Conservation (phyloP, 2,888 invertebrate species). For the Archips crataeganus region DNA sequence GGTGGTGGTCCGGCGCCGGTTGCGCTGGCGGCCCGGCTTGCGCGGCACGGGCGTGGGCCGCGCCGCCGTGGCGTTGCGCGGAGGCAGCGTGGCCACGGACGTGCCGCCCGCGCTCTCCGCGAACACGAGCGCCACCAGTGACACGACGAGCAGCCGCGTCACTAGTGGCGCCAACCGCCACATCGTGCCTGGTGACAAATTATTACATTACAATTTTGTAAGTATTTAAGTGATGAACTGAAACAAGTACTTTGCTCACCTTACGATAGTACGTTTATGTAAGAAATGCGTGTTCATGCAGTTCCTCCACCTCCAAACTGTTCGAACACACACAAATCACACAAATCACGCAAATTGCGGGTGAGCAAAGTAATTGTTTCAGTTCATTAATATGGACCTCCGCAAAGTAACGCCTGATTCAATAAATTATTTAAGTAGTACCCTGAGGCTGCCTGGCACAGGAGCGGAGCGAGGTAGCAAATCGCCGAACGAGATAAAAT, state of each 20-base stretch:
- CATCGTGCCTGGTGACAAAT: slow-evolving; percentile 68
- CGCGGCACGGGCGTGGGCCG: slow-evolving; percentile 48
- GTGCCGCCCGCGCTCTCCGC: slow-evolving; percentile 63
- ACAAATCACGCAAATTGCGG: too few relatives aligned
- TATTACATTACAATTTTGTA: slow-evolving; percentile 8
- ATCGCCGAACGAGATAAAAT: too few relatives aligned
- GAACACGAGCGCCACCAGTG: slow-evolving; percentile 79
- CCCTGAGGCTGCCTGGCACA: too few relatives aligned
- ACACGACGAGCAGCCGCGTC: slow-evolving; percentile 71
- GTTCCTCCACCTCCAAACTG: too few relatives aligned
- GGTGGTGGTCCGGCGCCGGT: slow-evolving; percentile 67
- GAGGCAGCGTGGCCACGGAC: slow-evolving; percentile 44
- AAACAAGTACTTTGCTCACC: too few relatives aligned
- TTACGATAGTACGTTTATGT: too few relatives aligned
- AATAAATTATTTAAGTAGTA: neutral
- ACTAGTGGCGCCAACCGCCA: slow-evolving; percentile 78
- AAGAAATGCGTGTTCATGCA: too few relatives aligned
- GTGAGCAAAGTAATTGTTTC: too few relatives aligned
- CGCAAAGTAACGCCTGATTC: too few relatives aligned
- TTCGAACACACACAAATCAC: too few relatives aligned
- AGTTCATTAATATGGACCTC: too few relatives aligned
- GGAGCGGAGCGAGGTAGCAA: too few relatives aligned
- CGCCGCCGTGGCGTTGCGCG: slow-evolving; percentile 46
- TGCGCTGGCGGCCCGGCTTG: slow-evolving; percentile 59
- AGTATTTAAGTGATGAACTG: neutral